These are phyloP conservation scores for Eptesicus fuscus DNA, from an alignment of 2,113 vertebrate genomes.

Conservation along the genomic window DNA sequence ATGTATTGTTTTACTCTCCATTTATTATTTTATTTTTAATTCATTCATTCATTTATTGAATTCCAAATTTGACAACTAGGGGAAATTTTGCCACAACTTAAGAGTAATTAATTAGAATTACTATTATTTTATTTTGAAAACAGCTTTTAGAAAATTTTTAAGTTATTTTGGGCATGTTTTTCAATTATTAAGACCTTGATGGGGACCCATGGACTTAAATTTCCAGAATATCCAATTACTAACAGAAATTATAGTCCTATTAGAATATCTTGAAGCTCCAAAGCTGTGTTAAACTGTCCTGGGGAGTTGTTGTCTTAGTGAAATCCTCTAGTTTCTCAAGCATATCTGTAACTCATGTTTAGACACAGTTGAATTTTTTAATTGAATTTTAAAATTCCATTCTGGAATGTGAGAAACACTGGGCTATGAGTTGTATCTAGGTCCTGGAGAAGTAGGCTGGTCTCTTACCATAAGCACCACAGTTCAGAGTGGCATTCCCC, in stretches of 20 bases:
- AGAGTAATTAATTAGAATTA: background rate
- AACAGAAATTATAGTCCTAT: background rate
- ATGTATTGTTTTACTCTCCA: background rate
- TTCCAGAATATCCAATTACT: background rate
- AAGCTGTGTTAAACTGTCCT: background rate
- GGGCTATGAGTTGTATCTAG: accelerated
- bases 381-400: background rate
- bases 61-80: background rate
- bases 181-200: background rate
- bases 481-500: background rate
- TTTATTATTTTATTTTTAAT: background rate
- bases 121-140: background rate
- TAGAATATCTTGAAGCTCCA: background rate
- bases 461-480: accelerated
- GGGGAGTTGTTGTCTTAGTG: background rate
- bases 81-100: background rate
- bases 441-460: accelerated
- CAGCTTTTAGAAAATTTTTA: background rate
- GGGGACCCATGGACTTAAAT: background rate
- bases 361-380: background rate
- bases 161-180: background rate
- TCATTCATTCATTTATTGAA: constrained; percentile 31
- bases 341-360: background rate
- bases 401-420: background rate
- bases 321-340: background rate